Conservation (phyloP, 2,797 vertebrate species). For the Dipus sagitta region DNA sequence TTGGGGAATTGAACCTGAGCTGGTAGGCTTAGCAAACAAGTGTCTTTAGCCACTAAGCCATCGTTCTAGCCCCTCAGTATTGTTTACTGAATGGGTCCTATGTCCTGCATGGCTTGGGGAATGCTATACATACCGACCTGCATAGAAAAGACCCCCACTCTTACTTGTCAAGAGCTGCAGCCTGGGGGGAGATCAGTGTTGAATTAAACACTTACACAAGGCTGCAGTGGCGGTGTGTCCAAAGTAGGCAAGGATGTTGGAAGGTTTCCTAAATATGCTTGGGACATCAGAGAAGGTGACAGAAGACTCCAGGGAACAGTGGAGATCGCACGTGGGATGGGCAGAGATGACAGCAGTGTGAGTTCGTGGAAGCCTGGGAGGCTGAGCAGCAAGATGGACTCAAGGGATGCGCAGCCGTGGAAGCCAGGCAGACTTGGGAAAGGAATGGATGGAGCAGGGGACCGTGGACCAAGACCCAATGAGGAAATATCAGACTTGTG, state of each 20-base stretch:
- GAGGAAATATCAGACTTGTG: background rate
- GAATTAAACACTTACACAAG: background rate
- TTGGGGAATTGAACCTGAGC: too few relatives aligned
- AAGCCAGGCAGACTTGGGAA: background rate
- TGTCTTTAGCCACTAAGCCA: too few relatives aligned
- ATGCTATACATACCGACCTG: background rate
- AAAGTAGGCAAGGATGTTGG: background rate
- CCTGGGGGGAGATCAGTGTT: background rate
- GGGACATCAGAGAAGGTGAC: background rate
- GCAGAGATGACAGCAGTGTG: background rate
- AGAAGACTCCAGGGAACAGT: background rate
- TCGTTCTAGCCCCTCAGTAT: too few relatives aligned
- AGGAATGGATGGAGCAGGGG: accelerated
- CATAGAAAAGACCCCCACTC: background rate
- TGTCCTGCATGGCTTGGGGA: too few relatives aligned
- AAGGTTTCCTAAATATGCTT: background rate
- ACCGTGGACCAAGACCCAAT: background rate
- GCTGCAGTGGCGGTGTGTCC: accelerated
- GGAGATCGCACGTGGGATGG: background rate
- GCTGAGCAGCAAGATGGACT: background rate
- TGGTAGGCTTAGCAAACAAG: too few relatives aligned
- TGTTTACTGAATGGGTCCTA: background rate
- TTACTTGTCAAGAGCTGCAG: background rate
- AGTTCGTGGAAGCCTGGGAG: background rate
- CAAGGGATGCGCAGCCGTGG: accelerated